A percentile compares a stretch with the other conserved stretches of the same genome.
phyloP scores from a whole-genome alignment of 2,888 invertebrate genomes.

The Bembecia ichneumoniformis region DNA sequence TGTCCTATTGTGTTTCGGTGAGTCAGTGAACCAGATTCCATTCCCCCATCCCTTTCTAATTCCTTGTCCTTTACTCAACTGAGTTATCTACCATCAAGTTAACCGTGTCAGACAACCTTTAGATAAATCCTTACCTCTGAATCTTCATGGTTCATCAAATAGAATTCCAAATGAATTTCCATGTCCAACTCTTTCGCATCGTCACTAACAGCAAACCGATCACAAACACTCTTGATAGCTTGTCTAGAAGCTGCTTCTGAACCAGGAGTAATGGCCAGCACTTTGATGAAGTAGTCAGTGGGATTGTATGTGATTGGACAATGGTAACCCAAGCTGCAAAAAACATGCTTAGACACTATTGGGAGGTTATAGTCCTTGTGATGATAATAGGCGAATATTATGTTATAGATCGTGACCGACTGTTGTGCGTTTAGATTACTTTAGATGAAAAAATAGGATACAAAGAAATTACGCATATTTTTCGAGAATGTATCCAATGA shows the following conservation, averaged over 20 bases:
- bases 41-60: no score
- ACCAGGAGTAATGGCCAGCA: constrained; percentile 84
- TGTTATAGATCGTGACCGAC: no score
- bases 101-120: not conserved
- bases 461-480: not conserved
- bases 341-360: no score
- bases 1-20: no score
- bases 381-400: no score
- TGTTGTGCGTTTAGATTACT: not conserved
- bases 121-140: not conserved
- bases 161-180: constrained; percentile 80
- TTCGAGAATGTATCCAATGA: not conserved
- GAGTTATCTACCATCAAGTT: no score
- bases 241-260: constrained; percentile 80
- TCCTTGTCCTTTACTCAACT: no score
- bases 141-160: constrained; percentile 67
- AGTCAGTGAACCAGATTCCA: no score
- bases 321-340: constrained; percentile 76
- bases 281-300: constrained; percentile 90
- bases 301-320: constrained; percentile 90
- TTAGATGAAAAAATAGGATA: not conserved
- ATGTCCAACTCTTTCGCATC: constrained; percentile 83
- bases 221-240: constrained; percentile 81
- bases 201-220: constrained; percentile 83
- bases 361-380: no score